phyloP scores from a whole-genome alignment of 2,113 vertebrate genomes.

The Rutilus rutilus region DNA sequence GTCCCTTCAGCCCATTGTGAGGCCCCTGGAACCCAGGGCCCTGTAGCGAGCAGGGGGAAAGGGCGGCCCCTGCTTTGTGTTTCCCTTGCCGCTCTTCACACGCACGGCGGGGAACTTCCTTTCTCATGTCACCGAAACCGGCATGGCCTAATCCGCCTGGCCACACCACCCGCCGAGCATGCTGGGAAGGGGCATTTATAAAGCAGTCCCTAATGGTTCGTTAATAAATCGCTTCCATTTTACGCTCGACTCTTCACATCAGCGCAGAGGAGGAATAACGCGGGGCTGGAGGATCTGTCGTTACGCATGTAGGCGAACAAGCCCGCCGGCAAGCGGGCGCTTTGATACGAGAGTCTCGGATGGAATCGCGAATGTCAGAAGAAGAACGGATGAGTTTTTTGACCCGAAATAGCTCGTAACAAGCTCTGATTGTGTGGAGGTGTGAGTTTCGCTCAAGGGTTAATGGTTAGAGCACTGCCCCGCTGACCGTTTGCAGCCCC shows the following conservation, averaged over 20 bases:
- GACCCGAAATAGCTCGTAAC: conserved; percentile 65
- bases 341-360: conserved; percentile 29
- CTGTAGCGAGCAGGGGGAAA: conserved; percentile 80
- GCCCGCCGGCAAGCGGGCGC: background rate
- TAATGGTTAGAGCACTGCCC: conserved; percentile 71
- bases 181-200: conserved; percentile 80
- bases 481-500: conserved; percentile 63
- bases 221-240: conserved; percentile 85
- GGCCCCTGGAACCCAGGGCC: conserved; percentile 78
- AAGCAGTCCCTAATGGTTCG: conserved; percentile 81
- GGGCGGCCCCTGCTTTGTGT: conserved; percentile 77
- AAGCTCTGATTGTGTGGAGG: conserved; percentile 57
- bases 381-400: conserved; percentile 10
- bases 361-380: background rate
- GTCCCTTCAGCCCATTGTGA: conserved; percentile 83
- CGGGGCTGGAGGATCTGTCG: conserved; percentile 32
- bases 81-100: conserved; percentile 78
- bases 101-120: conserved; percentile 82
- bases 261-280: conserved; percentile 64
- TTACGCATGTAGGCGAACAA: conserved; percentile 27
- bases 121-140: conserved; percentile 85
- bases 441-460: conserved; percentile 54
- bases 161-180: conserved; percentile 74
- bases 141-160: conserved; percentile 81
- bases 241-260: conserved; percentile 77